phyloP scores from a whole-genome alignment of 2,888 invertebrate species.

The Drosophila tripunctata region DNA sequence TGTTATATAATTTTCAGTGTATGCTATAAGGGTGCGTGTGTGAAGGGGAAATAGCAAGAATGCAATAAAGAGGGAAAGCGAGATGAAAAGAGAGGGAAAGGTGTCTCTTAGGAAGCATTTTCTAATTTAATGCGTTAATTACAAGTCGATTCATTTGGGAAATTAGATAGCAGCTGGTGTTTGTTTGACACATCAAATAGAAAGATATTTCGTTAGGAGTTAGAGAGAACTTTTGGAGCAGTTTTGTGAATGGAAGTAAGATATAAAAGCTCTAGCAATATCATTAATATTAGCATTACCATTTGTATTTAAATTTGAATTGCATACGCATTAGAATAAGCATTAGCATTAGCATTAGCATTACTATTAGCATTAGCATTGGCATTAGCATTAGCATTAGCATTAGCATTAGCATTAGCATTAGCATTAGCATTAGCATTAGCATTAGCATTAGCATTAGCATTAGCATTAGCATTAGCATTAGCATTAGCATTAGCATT shows the following conservation, averaged over 20 bases:
- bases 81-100: background rate
- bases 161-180: background rate
- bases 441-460: background rate
- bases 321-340: too few species aligned
- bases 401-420: background rate
- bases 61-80: background rate
- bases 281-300: background rate
- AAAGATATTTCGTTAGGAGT: background rate
- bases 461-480: background rate
- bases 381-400: too few species aligned
- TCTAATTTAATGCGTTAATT: conserved; percentile 24
- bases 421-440: background rate
- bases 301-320: too few species aligned
- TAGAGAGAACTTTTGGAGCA: background rate
- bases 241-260: background rate
- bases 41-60: background rate
- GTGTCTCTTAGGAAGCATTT: conserved; percentile 1
- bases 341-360: too few species aligned
- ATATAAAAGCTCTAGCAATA: background rate
- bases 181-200: background rate
- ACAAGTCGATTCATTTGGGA: conserved; percentile 1
- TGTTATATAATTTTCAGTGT: conserved; percentile 20
- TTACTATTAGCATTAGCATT: too few species aligned
- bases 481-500: background rate
- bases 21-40: background rate